Percentiles rank a stretch among this genome's conserved stretches.
Conservation (phyloP, 92 coral and sea anemone species). For the Nematostella vectensis region DNA sequence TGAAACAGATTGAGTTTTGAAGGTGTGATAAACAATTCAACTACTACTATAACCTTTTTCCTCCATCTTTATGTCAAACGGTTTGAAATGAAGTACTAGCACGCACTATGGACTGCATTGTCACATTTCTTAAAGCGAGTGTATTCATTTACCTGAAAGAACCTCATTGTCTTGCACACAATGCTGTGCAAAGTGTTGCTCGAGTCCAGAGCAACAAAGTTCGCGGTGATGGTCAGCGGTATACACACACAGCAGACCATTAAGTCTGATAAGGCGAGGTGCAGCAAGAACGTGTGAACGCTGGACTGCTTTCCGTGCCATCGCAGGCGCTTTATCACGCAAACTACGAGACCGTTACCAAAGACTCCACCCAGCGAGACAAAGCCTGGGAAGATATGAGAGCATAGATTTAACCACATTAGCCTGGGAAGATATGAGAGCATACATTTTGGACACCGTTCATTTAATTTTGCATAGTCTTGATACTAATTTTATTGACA, state of each 20-base stretch:
- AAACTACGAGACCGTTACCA: slow-evolving; percentile 40
- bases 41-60: no score
- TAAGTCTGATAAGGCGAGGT: slow-evolving; percentile 44
- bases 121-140: no score
- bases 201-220: slow-evolving; percentile 23
- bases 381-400: slow-evolving; percentile 9
- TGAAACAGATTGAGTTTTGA: no score
- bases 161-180: slow-evolving; percentile 37
- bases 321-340: slow-evolving; percentile 35
- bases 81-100: no score
- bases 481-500: no score
- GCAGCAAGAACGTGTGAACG: slow-evolving; percentile 37
- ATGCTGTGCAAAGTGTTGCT: slow-evolving; percentile 17
- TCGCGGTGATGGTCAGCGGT: slow-evolving; percentile 44
- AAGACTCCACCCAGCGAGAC: slow-evolving; percentile 27
- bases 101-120: no score
- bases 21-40: no score
- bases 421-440: no score
- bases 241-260: slow-evolving; percentile 49
- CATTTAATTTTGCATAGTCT: no score
- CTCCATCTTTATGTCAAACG: no score
- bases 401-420: not conserved
- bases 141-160: slow-evolving; percentile 54
- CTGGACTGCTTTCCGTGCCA: slow-evolving; percentile 24
- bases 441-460: no score